Evolutionary conservation across 53 echinoderm and acorn worm genomes (phyloP).

Genomic region (Holothuria leucospilota): DNA sequence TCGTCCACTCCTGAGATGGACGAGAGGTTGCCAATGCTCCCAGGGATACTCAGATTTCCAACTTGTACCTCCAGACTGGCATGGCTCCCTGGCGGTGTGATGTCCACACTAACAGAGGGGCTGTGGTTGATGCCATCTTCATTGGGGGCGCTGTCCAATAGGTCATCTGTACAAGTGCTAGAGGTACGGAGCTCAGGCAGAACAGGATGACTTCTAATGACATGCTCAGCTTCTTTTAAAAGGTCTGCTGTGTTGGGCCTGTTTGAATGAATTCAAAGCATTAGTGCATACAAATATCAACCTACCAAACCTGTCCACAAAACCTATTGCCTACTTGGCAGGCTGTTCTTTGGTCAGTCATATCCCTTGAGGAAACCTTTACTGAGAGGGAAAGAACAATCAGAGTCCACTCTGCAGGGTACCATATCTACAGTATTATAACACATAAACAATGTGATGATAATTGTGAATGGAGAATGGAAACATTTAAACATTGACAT

Average conservation of each 20-base stretch:
- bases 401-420: too few species aligned
- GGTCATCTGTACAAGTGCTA: slow-evolving; percentile 78
- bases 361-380: too few species aligned
- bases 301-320: neutral
- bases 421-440: too few species aligned
- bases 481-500: too few species aligned
- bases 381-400: too few species aligned
- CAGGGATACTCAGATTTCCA: slow-evolving; percentile 61
- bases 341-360: too few species aligned
- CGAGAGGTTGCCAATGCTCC: slow-evolving; percentile 57
- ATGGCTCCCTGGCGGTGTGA: slow-evolving; percentile 72
- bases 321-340: neutral
- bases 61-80: slow-evolving; percentile 89
- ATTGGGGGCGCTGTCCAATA: slow-evolving; percentile 53
- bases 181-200: slow-evolving; percentile 50
- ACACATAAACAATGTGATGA: too few species aligned
- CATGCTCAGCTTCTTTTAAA: slow-evolving; percentile 67
- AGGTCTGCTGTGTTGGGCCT: slow-evolving; percentile 80
- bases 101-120: slow-evolving; percentile 1
- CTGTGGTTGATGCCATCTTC: slow-evolving; percentile 23
- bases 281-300: neutral
- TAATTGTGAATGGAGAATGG: too few species aligned
- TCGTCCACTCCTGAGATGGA: slow-evolving; percentile 29
- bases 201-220: slow-evolving; percentile 34
- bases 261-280: neutral